Conservation (phyloP, 2,888 invertebrate genomes). For the Liposcelis brunnea region DNA sequence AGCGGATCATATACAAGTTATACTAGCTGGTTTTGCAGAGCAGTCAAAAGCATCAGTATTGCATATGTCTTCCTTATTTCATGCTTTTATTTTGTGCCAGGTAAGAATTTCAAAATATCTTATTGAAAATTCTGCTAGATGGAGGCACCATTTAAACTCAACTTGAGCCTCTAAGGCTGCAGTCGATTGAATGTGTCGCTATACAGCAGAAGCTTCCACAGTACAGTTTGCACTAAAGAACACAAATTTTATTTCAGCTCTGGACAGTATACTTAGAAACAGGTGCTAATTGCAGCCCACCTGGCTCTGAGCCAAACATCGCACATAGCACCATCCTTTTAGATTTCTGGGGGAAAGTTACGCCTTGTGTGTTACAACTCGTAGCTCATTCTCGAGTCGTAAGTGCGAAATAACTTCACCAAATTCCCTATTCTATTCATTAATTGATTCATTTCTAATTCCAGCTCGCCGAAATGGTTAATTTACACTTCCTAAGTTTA, state of each 20-base stretch:
- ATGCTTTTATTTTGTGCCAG: constrained; percentile 95
- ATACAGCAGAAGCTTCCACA: no score
- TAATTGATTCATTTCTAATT: constrained; percentile 14
- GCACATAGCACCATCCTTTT: constrained; percentile 67
- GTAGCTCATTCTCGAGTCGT: constrained; percentile 83
- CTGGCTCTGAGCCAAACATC: constrained; percentile 52
- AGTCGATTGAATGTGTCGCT: no score
- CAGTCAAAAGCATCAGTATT: constrained; percentile 80
- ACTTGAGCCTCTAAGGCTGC: no score
- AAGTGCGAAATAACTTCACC: constrained; percentile 23
- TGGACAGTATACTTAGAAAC: constrained; percentile 98
- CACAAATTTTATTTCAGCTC: no score
- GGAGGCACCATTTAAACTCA: no score
- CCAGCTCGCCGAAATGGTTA: constrained; percentile 93
- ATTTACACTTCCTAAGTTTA: constrained; percentile 86
- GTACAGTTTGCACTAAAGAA: no score
- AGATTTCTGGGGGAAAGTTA: constrained; percentile 98
- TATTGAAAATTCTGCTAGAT: no score
- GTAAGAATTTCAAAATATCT: constrained; percentile 27
- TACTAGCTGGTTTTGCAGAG: constrained; percentile 93
- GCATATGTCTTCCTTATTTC: constrained; percentile 92
- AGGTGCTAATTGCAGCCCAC: constrained; percentile 46
- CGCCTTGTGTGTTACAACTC: constrained; percentile 85
- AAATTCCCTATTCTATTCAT: not conserved
- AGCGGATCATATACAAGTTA: constrained; percentile 92